These are phyloP conservation scores for Bergia sp. DNA, from an alignment of 92 coral and sea anemone species.

Conservation along the genomic window DNA sequence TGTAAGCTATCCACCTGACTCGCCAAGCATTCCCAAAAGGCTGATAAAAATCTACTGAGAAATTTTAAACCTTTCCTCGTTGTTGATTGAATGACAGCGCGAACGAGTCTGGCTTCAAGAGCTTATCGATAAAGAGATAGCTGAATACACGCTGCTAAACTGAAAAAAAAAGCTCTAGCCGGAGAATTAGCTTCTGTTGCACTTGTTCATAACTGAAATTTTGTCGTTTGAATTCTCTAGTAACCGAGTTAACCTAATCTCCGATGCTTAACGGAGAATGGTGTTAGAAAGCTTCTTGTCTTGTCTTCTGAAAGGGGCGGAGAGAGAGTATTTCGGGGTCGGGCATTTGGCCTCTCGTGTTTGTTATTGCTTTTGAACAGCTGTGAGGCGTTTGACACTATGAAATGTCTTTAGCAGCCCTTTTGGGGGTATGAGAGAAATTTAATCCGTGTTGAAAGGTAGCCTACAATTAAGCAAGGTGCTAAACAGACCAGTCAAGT, in stretches of 20 bases:
- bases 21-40: slow-evolving; percentile 17
- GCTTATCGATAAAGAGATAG: slow-evolving; percentile 46
- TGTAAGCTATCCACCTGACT: slow-evolving; percentile 49
- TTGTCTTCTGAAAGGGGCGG: slow-evolving; percentile 43
- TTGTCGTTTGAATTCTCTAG: neutral
- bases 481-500: slow-evolving; percentile 24
- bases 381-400: slow-evolving; percentile 42
- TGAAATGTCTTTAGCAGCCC: slow-evolving; percentile 43
- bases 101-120: slow-evolving; percentile 37
- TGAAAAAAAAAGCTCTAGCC: neutral
- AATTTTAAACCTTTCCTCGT: slow-evolving; percentile 23
- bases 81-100: slow-evolving; percentile 33
- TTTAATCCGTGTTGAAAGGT: slow-evolving; percentile 41
- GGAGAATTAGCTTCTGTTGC: neutral
- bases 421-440: slow-evolving; percentile 33
- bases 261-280: slow-evolving; percentile 29
- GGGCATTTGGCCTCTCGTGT: slow-evolving; percentile 38
- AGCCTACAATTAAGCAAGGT: slow-evolving; percentile 13
- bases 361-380: slow-evolving; percentile 47
- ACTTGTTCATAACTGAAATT: slow-evolving; percentile 29
- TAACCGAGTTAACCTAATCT: slow-evolving; percentile 30
- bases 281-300: slow-evolving; percentile 16
- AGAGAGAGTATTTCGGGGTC: slow-evolving; percentile 25
- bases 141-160: slow-evolving; percentile 31
- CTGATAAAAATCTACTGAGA: slow-evolving; percentile 46